phyloP scores from a whole-genome alignment of 64 coral and sea anemone genomes.

The Stichodactyla mertensii region DNA sequence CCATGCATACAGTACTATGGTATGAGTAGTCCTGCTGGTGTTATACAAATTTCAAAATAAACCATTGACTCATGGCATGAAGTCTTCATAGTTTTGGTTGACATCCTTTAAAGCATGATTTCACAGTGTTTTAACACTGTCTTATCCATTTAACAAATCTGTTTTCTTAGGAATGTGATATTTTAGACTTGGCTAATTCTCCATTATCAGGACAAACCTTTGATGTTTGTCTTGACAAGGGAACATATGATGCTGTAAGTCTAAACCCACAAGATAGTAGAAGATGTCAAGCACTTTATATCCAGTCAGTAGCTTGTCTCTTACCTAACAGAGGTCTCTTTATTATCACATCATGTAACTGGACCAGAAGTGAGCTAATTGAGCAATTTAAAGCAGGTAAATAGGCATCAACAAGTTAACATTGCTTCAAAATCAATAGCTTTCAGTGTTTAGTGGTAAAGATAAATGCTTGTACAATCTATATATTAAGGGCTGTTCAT shows the following conservation, averaged over 20 bases:
- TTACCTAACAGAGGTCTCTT: conserved; percentile 26
- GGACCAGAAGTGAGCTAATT: conserved; percentile 50
- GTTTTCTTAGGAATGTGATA: conserved; percentile 45
- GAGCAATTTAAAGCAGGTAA: conserved; percentile 47
- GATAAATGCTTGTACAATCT: too few relatives aligned
- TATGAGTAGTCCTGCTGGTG: too few relatives aligned
- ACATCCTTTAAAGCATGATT: too few relatives aligned
- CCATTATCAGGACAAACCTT: conserved; percentile 23
- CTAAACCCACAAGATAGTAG: conserved; percentile 48
- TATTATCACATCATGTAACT: conserved; percentile 62
- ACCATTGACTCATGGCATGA: too few relatives aligned
- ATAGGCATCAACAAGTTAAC: background rate
- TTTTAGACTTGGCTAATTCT: conserved; percentile 26
- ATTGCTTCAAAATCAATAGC: background rate
- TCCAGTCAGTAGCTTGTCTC: conserved; percentile 24
- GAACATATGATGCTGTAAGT: conserved; percentile 68
- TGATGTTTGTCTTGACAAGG: conserved; percentile 63
- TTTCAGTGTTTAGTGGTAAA: too few relatives aligned
- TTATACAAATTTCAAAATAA: too few relatives aligned
- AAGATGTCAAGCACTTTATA: conserved; percentile 41
- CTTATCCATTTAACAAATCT: background rate
- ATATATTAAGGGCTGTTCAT: too few relatives aligned
- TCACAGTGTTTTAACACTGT: too few relatives aligned
- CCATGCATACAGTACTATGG: too few relatives aligned
- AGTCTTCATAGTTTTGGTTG: too few relatives aligned